phyloP scores from a whole-genome alignment of 2,113 vertebrate species.

The Elaphurus davidianus region DNA sequence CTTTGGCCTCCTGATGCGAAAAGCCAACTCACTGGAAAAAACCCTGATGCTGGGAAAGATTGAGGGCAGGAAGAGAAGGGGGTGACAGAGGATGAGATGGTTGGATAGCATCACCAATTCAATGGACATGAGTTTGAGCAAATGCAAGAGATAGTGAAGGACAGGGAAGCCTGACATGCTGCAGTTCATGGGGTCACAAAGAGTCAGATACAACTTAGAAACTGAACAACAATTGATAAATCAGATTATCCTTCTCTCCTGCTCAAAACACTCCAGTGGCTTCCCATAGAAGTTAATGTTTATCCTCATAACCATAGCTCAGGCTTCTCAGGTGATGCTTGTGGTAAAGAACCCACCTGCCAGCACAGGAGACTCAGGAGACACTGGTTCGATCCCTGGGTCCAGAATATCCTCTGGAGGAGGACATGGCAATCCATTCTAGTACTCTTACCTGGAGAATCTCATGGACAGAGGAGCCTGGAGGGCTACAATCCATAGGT shows the following conservation, averaged over 20 bases:
- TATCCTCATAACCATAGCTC: background rate
- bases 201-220: background rate
- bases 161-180: background rate
- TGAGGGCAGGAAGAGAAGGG: background rate
- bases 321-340: background rate
- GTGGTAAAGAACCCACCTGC: background rate
- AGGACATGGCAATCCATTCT: background rate
- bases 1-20: background rate
- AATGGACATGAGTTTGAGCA: background rate
- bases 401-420: background rate
- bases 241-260: background rate
- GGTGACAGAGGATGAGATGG: background rate
- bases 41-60: background rate
- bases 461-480: background rate
- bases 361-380: background rate
- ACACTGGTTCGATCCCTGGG: background rate
- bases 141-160: background rate
- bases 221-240: background rate
- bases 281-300: background rate
- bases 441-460: background rate
- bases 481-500: background rate
- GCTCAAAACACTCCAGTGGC: background rate
- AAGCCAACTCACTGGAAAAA: background rate
- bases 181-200: background rate
- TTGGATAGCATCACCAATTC: background rate